Base-by-base conservation (phyloP, 2,113 vertebrate species). In the Oxyura jamaicensis region DNA sequence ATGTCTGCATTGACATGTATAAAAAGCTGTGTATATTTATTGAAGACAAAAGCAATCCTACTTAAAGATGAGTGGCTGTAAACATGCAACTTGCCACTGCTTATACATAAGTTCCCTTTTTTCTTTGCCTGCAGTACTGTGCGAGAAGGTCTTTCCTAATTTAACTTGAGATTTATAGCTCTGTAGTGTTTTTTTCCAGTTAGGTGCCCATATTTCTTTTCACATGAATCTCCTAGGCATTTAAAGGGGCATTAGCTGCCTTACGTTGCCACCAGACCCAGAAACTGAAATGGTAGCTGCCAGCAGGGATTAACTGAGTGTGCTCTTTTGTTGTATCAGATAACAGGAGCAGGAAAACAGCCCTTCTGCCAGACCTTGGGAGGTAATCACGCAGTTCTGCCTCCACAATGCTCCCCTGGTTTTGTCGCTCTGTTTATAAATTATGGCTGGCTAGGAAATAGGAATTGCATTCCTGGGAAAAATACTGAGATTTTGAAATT, bases 201-300 rank as follows among this genome's bases (percentile, higher is more conserved):
- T 93, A 96, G 94, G 50, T 93, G 90, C 55, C 83, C 18, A 3
- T 93, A 88, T 91, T 93, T 95, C 82, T 94, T 93, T 86, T 90
- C 86, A 83, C 83, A 71, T 83, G 79, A 91, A 77, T 94, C 75
- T 95, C 55, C 21, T 33, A 62, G 83, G 91, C 79, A 71, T 77
- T 90, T 83, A 69, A 46, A 76, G 82, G 71, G 63, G 29, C 88
- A 59, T 90, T 69, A 83, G 71, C 71, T 91, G 53, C 92, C 75
- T 76, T 62, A 75, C 53, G 82, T 50, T 76, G 67, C 82, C 41
- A 42, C 36, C 58, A 81, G 87, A 95, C 87, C 66, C 81, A 93
- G 90, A 36, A 88, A 35, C 67, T 4, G 55, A 89, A 93, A 90
- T 2, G 26, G 66, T 73, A 91, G 84, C 90, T 94, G 94, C 89